phyloP scores from a whole-genome alignment of 2,113 vertebrate species.

The Mirza zaza region DNA sequence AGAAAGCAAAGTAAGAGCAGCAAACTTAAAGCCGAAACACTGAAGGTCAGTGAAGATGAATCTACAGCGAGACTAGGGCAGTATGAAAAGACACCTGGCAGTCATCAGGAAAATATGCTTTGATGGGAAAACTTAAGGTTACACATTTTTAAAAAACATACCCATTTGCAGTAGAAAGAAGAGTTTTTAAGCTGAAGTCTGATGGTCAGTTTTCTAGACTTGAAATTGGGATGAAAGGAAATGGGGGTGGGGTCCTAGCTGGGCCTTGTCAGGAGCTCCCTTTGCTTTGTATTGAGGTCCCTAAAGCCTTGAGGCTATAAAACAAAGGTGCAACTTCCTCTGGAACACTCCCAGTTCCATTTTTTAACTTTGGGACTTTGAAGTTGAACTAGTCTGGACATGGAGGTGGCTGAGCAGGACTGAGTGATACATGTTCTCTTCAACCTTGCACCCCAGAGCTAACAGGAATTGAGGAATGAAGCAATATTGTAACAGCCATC shows the following conservation, averaged over 20 bases:
- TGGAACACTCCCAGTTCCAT: not conserved
- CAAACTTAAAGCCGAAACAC: not conserved
- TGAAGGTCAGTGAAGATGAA: not conserved
- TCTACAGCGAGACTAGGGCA: not conserved
- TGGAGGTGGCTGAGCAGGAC: not conserved
- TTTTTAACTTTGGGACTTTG: not conserved
- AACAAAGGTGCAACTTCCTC: not conserved
- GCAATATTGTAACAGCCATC: not conserved
- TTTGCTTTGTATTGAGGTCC: not conserved
- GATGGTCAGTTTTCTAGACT: not conserved
- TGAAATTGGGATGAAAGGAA: not conserved
- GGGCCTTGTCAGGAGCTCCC: not conserved
- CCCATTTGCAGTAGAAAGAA: not conserved
- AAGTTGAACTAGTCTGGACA: not conserved
- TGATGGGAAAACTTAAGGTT: not conserved
- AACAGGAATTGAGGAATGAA: not conserved
- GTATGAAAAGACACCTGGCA: not conserved
- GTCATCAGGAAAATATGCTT: not conserved
- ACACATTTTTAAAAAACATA: not conserved
- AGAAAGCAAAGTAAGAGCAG: not conserved
- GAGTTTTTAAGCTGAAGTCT: not conserved
- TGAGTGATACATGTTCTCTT: not conserved
- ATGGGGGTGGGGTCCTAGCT: not conserved
- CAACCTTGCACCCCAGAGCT: not conserved
- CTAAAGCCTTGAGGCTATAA: not conserved